These are phyloP conservation scores for Temnothorax nylanderi DNA, from an alignment of 1,140 invertebrate genomes.

Conservation along the genomic window DNA sequence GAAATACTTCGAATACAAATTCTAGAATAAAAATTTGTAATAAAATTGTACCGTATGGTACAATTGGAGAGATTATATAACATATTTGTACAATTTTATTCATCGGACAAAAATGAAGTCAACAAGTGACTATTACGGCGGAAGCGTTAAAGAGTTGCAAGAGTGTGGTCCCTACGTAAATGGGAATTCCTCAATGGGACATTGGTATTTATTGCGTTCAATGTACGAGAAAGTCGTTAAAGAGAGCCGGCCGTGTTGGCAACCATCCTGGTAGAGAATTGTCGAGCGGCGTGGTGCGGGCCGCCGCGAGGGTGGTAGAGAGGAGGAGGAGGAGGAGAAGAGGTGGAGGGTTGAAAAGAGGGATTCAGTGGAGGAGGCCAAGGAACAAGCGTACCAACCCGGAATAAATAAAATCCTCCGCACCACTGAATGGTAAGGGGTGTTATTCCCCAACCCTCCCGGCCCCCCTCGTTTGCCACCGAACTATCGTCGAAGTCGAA, in stretches of 20 bases:
- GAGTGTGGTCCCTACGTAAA: conserved; percentile 51
- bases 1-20: not conserved
- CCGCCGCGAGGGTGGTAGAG: conserved; percentile 30
- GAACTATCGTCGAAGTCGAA: conserved; percentile 67
- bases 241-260: conserved; percentile 72
- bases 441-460: conserved; percentile 53
- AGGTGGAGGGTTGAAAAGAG: conserved; percentile 75
- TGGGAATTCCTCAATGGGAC: conserved; percentile 72
- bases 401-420: conserved; percentile 80
- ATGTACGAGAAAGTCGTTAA: conserved; percentile 76
- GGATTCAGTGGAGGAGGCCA: conserved; percentile 73
- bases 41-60: not conserved
- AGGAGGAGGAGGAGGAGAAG: not conserved
- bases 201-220: conserved; percentile 74
- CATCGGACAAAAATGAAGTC: not conserved
- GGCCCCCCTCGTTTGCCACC: conserved; percentile 54
- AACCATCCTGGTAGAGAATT: conserved; percentile 74
- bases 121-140: not conserved
- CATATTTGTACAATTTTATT: not conserved
- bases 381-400: conserved; percentile 78
- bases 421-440: conserved; percentile 68
- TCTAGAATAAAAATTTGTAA: not conserved
- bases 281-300: conserved; percentile 67
- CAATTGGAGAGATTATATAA: not conserved
- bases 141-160: conserved; percentile 38